A percentile compares a stretch with the other conserved stretches of the same genome.
Evolutionary conservation across 2,888 invertebrate species (phyloP).

Genomic region (Malacosoma neustria): DNA sequence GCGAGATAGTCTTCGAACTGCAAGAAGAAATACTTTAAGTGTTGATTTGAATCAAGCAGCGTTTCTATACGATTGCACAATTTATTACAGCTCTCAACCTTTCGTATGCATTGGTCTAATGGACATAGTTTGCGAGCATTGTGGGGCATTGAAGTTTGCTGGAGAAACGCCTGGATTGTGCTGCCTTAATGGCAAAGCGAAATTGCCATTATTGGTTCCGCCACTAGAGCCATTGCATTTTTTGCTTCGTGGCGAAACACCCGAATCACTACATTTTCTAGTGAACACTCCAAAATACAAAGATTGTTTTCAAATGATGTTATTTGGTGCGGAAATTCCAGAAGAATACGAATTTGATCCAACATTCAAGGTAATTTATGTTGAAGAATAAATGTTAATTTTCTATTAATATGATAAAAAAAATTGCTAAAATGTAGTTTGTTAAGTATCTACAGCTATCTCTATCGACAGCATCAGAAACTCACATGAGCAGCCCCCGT

Average conservation of each 20-base stretch:
- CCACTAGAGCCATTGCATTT: slow-evolving; percentile 7
- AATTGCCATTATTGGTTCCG: slow-evolving; percentile 3
- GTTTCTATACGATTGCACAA: slow-evolving; percentile 11
- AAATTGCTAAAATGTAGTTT: too few relatives aligned
- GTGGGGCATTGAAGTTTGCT: background rate
- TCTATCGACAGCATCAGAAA: too few relatives aligned
- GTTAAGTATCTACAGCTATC: too few relatives aligned
- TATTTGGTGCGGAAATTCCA: slow-evolving; percentile 15
- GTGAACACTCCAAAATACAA: slow-evolving; percentile 17
- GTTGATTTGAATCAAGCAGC: slow-evolving; percentile 29
- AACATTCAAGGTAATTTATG: slow-evolving; percentile 10
- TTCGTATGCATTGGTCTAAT: slow-evolving; percentile 1
- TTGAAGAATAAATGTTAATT: too few relatives aligned
- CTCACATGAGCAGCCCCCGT: too few relatives aligned
- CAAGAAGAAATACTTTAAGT: slow-evolving; percentile 22
- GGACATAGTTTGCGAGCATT: slow-evolving; percentile 1
- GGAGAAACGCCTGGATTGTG: background rate
- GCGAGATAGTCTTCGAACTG: slow-evolving; percentile 19
- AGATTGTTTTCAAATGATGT: slow-evolving; percentile 17
- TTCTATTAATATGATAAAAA: too few relatives aligned
- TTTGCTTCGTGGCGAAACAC: slow-evolving; percentile 8
- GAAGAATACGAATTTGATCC: background rate
- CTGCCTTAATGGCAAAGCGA: slow-evolving; percentile 2
- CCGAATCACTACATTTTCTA: slow-evolving; percentile 17
- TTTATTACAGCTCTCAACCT: background rate